Percentiles rank a stretch among this genome's conserved stretches.
These are phyloP conservation scores for Branchellion lobata DNA, from an alignment of 2,888 invertebrate genomes.

Conservation along the genomic window DNA sequence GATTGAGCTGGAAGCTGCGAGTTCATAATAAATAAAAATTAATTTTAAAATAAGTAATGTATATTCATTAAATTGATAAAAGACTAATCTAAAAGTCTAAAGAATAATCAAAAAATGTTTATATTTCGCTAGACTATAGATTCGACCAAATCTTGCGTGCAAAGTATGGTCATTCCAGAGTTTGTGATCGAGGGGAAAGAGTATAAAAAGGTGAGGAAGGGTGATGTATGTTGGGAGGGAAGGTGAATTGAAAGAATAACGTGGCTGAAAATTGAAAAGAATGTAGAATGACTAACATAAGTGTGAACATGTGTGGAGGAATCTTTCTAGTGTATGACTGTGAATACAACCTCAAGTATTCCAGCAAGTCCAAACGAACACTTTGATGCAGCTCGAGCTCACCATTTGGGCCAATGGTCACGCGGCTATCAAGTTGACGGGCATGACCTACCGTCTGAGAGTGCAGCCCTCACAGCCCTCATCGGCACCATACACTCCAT, in stretches of 20 bases:
- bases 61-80: too few species aligned
- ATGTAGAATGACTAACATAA: too few species aligned
- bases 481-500: too few species aligned
- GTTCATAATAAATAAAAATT: too few species aligned
- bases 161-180: neutral
- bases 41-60: too few species aligned
- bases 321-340: too few species aligned
- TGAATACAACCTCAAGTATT: too few species aligned
- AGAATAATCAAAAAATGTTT: neutral
- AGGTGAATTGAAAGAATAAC: neutral
- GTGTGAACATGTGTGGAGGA: too few species aligned
- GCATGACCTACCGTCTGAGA: conserved; percentile 26
- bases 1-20: too few species aligned
- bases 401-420: neutral
- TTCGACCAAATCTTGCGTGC: neutral
- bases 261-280: too few species aligned
- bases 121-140: neutral
- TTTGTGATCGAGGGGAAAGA: neutral
- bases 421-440: neutral
- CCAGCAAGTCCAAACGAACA: too few species aligned
- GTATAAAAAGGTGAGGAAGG: neutral
- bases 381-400: neutral
- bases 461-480: neutral
- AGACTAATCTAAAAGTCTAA: neutral
- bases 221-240: neutral